Evolutionary conservation across 92 coral and sea anemone species (phyloP).

Genomic region (Desmophyllum pertusum): DNA sequence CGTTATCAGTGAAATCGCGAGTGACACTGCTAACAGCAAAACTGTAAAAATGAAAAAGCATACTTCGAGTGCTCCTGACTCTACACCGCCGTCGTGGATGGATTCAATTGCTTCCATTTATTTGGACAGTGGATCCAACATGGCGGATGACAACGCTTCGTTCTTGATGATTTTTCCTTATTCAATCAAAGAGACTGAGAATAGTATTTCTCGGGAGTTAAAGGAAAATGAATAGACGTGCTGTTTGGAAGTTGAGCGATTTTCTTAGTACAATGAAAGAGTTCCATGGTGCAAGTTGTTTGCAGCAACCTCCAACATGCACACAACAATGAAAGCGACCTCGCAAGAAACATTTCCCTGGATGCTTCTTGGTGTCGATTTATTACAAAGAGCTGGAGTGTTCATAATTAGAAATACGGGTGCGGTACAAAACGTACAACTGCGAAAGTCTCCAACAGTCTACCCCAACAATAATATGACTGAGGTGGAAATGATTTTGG

Average conservation of each 20-base stretch:
- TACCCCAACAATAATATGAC: neutral
- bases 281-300: constrained; percentile 23
- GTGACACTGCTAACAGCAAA: neutral
- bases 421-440: neutral
- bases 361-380: constrained; percentile 75
- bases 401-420: constrained; percentile 75
- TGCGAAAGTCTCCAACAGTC: neutral
- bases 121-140: neutral
- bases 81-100: neutral
- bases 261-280: constrained; percentile 13
- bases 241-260: neutral
- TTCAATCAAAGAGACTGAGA: neutral
- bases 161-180: neutral
- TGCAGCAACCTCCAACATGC: neutral
- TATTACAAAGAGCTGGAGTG: constrained; percentile 53
- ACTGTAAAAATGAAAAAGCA: neutral
- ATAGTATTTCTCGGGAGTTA: neutral
- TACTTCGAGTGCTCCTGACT: neutral
- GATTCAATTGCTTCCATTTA: constrained; percentile 1
- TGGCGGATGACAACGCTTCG: neutral
- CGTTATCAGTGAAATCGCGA: neutral
- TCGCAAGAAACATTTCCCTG: too few relatives aligned
- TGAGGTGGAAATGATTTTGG: neutral
- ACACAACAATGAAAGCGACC: neutral
- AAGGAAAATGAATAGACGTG: neutral